phyloP scores from a whole-genome alignment of 2,113 vertebrate species.

The Cryptotis parvus region DNA sequence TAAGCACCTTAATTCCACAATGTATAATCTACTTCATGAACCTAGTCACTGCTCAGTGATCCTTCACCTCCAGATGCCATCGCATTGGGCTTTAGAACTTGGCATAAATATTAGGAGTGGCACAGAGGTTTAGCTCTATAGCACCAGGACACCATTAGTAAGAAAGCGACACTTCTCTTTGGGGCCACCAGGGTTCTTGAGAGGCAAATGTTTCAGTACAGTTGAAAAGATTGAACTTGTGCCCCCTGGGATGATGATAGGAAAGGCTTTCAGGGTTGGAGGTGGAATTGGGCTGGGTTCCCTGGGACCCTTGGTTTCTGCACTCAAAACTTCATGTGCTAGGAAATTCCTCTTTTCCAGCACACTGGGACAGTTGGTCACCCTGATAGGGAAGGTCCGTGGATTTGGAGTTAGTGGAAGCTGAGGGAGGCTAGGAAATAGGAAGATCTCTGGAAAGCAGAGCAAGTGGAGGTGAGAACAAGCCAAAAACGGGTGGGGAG shows the following conservation, averaged over 20 bases:
- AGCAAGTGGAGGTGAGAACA: background rate
- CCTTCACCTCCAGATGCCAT: background rate
- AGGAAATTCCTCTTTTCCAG: background rate
- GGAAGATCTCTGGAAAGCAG: background rate
- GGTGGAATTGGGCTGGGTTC: background rate
- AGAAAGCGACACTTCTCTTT: background rate
- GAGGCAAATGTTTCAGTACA: constrained; percentile 10
- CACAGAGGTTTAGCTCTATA: background rate
- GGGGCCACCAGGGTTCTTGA: background rate
- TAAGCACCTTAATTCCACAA: background rate
- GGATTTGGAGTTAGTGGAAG: constrained; percentile 18
- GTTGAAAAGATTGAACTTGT: background rate
- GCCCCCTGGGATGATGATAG: background rate
- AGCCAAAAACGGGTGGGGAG: background rate
- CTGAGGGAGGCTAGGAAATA: background rate
- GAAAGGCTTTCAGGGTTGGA: background rate
- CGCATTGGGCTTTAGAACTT: background rate
- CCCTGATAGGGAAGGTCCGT: background rate
- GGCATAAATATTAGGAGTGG: background rate
- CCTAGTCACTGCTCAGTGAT: background rate
- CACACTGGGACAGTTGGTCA: background rate
- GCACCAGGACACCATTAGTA: background rate
- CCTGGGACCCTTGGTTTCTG: background rate
- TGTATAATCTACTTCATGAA: background rate
- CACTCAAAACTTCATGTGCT: background rate